Percentiles rank a stretch among this genome's conserved stretches.
These are phyloP conservation scores for Epinotia demarniana DNA, from an alignment of 2,888 invertebrate species.

Conservation along the genomic window DNA sequence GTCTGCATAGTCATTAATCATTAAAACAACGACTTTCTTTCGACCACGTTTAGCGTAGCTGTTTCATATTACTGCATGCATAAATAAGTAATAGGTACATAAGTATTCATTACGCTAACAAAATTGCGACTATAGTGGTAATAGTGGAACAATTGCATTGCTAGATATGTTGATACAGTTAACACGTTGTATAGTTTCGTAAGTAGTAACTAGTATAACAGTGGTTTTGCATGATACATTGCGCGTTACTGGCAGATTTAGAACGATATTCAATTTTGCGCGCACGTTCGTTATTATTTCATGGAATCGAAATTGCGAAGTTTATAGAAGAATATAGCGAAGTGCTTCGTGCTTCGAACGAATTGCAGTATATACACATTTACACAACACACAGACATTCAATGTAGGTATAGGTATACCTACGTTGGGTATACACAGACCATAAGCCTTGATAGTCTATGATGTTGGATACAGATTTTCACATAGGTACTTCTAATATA, in stretches of 20 bases:
- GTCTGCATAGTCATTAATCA: constrained; percentile 23
- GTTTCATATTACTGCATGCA: constrained; percentile 17
- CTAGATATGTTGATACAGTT: constrained; percentile 25
- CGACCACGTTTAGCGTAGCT: neutral
- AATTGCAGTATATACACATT: too few species aligned
- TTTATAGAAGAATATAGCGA: constrained; percentile 10
- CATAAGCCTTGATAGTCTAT: too few species aligned
- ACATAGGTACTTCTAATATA: neutral
- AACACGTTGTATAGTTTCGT: constrained; percentile 35
- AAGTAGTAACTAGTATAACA: constrained; percentile 32
- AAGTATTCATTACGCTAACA: neutral
- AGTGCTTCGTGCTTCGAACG: neutral
- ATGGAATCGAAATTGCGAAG: constrained; percentile 21
- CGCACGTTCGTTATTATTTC: constrained; percentile 27
- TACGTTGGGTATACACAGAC: too few species aligned
- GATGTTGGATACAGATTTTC: neutral
- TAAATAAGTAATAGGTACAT: neutral
- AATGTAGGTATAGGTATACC: too few species aligned
- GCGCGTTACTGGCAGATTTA: constrained; percentile 26
- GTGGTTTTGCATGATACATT: constrained; percentile 33
- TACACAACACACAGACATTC: too few species aligned
- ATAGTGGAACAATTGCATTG: constrained; percentile 30
- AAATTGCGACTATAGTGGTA: constrained; percentile 16
- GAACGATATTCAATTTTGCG: constrained; percentile 31
- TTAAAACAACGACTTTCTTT: constrained; percentile 25